A percentile compares a stretch with the other conserved stretches of the same genome.
These are phyloP conservation scores for Cherax quadricarinatus DNA, from an alignment of 1,140 invertebrate species.

Conservation along the genomic window DNA sequence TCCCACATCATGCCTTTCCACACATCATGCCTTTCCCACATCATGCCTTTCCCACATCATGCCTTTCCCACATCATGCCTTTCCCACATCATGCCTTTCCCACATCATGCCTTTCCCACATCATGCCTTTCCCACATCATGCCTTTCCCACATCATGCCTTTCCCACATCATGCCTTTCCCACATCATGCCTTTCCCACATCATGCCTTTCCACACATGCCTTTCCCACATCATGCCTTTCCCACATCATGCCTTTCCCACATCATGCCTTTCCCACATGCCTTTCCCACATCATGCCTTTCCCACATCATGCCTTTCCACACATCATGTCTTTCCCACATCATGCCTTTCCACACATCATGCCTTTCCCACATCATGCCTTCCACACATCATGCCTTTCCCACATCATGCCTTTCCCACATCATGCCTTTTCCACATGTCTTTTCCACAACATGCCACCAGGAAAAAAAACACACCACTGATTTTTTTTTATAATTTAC, in stretches of 20 bases:
- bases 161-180: no score
- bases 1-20: no score
- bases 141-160: no score
- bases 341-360: no score
- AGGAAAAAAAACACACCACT: not conserved
- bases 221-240: not conserved
- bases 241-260: no score
- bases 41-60: not conserved
- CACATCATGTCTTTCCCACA: no score
- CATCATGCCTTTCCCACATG: not conserved
- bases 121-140: no score
- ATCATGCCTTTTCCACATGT: not conserved
- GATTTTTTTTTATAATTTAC: not conserved
- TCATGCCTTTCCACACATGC: not conserved
- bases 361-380: no score
- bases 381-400: no score
- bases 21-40: not conserved
- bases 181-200: no score
- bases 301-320: not conserved
- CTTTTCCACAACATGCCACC: not conserved
- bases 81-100: no score
- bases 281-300: not conserved
- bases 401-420: not conserved
- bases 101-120: not conserved
- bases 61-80: no score